phyloP scores from a whole-genome alignment of 2,888 invertebrate genomes.

The Idaea straminata region DNA sequence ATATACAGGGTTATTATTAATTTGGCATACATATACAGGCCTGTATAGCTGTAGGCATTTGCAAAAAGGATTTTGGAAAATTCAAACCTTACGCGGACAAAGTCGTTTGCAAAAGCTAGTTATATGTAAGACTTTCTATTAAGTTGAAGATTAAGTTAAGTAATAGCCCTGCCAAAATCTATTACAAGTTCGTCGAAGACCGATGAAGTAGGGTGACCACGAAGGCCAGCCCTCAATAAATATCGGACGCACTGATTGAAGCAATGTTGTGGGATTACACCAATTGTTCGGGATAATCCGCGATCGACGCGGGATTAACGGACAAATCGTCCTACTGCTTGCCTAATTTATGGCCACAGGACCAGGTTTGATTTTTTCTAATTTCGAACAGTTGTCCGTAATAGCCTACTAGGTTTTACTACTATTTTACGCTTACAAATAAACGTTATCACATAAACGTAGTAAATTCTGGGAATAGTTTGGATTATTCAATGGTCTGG shows the following conservation, averaged over 20 bases:
- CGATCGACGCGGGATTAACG: conserved; percentile 66
- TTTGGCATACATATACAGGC: too few species aligned
- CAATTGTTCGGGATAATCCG: conserved; percentile 64
- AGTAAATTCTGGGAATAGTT: too few species aligned
- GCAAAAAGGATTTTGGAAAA: too few species aligned
- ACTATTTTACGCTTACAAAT: background rate
- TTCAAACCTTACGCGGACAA: too few species aligned
- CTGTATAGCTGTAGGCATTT: too few species aligned
- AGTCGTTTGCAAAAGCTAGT: background rate
- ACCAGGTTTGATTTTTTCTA: conserved; percentile 18
- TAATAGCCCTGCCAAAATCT: conserved; percentile 23
- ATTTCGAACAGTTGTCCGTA: conserved; percentile 29
- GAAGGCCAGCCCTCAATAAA: conserved; percentile 55
- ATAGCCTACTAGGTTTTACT: conserved; percentile 2
- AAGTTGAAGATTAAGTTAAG: conserved; percentile 2
- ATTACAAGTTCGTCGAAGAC: conserved; percentile 36
- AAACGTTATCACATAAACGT: too few species aligned
- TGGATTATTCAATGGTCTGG: too few species aligned
- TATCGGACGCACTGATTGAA: conserved; percentile 41
- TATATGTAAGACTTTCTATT: background rate
- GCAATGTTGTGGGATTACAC: conserved; percentile 61
- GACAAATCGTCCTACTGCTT: conserved; percentile 50
- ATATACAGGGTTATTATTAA: too few species aligned
- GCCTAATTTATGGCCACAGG: conserved; percentile 54
- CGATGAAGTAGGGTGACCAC: conserved; percentile 50